These are phyloP conservation scores for Solenodon paradoxus DNA, from an alignment of 2,113 vertebrate species.

Conservation along the genomic window DNA sequence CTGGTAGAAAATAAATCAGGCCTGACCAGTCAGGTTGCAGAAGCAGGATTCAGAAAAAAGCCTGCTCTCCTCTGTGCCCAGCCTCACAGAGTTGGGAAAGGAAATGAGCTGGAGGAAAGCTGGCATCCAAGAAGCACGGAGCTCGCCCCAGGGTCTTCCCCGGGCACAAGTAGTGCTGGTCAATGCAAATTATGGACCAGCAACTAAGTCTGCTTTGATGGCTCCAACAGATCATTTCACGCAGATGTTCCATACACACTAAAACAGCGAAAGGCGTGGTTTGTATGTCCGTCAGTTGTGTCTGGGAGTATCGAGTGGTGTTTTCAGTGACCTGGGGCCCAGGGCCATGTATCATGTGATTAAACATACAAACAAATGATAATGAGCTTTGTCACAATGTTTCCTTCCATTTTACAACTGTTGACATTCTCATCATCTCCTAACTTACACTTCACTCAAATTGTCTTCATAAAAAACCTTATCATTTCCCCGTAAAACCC, in stretches of 20 bases:
- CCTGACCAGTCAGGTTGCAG: background rate
- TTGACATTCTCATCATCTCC: background rate
- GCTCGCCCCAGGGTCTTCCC: fast-evolving
- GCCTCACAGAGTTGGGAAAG: background rate
- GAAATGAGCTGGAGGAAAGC: background rate
- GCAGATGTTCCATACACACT: fast-evolving
- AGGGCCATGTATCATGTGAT: fast-evolving
- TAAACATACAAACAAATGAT: background rate
- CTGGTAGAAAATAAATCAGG: no score
- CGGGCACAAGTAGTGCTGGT: no score
- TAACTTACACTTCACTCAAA: background rate
- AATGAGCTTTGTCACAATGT: background rate
- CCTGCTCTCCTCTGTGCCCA: fast-evolving
- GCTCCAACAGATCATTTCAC: no score
- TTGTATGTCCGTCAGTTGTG: no score
- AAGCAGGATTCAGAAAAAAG: background rate
- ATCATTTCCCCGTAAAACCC: background rate
- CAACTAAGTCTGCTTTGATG: background rate
- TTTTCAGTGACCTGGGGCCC: background rate
- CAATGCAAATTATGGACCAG: background rate
- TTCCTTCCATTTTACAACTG: background rate
- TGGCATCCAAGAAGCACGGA: fast-evolving
- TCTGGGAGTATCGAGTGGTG: background rate
- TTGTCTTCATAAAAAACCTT: background rate
- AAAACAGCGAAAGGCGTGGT: background rate